phyloP scores from a whole-genome alignment of 1,140 invertebrate genomes.

The Cecropterus lyciades region DNA sequence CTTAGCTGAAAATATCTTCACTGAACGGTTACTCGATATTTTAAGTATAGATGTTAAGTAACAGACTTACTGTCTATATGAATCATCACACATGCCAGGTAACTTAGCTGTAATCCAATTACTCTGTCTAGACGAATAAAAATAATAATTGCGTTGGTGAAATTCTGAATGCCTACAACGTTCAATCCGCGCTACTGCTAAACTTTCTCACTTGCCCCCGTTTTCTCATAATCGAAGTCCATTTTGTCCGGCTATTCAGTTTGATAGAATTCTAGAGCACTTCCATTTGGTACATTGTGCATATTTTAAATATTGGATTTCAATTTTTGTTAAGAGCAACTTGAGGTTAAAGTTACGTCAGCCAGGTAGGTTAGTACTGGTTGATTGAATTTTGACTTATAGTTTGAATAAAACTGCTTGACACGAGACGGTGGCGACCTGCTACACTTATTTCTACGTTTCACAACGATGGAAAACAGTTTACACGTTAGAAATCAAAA shows the following conservation, averaged over 20 bases:
- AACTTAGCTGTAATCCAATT: neutral
- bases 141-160: neutral
- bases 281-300: constrained; percentile 22
- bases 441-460: no score
- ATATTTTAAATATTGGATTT: constrained; percentile 26
- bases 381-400: no score
- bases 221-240: constrained; percentile 28
- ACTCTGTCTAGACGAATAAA: neutral
- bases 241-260: constrained; percentile 25
- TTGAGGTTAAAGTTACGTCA: constrained; percentile 4
- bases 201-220: constrained; percentile 5
- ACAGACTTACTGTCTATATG: no score
- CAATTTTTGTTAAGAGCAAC: constrained; percentile 23
- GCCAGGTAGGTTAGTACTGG: neutral
- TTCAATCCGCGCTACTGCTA: neutral
- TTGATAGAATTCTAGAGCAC: constrained; percentile 28
- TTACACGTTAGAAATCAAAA: no score
- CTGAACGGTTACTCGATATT: no score
- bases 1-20: no score
- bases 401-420: no score
- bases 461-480: no score
- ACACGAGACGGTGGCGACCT: no score
- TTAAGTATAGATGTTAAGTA: no score
- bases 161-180: neutral
- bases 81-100: no score